Conservation (phyloP, 2,888 invertebrate species). For the Watsonalla cultraria region DNA sequence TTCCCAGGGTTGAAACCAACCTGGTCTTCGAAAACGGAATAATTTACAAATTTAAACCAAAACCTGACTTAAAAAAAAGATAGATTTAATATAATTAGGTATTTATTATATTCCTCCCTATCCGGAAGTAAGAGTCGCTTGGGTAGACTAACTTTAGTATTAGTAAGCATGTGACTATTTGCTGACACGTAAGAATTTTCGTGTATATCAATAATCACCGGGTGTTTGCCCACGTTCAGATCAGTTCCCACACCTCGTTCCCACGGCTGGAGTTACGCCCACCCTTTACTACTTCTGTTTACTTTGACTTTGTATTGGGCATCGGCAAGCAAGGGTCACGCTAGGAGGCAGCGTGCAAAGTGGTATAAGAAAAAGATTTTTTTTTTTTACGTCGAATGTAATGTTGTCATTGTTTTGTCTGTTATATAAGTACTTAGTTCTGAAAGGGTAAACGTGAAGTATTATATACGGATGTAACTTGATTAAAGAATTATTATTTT, state of each 20-base stretch:
- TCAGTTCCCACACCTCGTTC: conserved; percentile 5
- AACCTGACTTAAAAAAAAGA: too few relatives aligned
- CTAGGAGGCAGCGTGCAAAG: not conserved
- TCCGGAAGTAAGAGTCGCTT: too few relatives aligned
- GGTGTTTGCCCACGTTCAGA: conserved; percentile 2
- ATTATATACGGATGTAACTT: too few relatives aligned
- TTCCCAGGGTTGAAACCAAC: too few relatives aligned
- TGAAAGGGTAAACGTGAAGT: too few relatives aligned
- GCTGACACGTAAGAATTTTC: not conserved
- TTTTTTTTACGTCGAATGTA: not conserved
- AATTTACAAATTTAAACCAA: too few relatives aligned
- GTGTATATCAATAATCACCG: not conserved
- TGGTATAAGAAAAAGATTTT: not conserved
- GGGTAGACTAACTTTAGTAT: too few relatives aligned
- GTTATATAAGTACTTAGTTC: too few relatives aligned
- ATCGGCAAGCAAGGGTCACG: not conserved
- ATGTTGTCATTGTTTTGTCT: not conserved
- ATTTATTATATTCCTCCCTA: too few relatives aligned
- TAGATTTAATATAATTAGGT: too few relatives aligned
- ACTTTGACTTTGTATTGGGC: conserved; percentile 7
- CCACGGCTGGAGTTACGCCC: conserved; percentile 10
- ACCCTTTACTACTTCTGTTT: conserved; percentile 9
- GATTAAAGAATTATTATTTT: too few relatives aligned
- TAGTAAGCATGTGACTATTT: not conserved
- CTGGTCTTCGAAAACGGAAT: too few relatives aligned